Evolutionary conservation across 2,797 vertebrate genomes (phyloP).

Genomic region (Etheostoma nigrum): DNA sequence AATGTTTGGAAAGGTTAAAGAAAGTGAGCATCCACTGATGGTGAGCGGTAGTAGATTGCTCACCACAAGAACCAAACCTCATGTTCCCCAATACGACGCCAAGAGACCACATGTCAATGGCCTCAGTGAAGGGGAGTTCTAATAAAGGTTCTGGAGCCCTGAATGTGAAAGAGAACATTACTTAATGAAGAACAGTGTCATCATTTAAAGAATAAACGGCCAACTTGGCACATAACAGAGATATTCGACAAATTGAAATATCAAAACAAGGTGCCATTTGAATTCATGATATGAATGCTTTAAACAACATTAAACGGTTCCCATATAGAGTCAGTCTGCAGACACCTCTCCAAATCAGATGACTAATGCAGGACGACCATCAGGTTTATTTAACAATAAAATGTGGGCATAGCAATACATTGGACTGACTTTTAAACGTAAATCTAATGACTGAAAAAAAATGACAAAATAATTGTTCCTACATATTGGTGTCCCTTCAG

Average conservation of each 20-base stretch:
- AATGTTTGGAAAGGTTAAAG: background rate
- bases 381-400: background rate
- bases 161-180: background rate
- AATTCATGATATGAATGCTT: background rate
- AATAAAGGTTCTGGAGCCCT: background rate
- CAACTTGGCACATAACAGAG: background rate
- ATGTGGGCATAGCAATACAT: background rate
- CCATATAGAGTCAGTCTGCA: background rate
- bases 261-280: background rate
- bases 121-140: background rate
- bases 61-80: background rate
- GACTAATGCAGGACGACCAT: background rate
- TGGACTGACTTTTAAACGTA: background rate
- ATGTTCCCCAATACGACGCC: background rate
- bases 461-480: too few species aligned
- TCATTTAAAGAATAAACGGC: background rate
- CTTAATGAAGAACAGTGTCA: background rate
- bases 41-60: background rate
- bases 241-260: background rate
- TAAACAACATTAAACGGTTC: background rate
- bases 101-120: background rate
- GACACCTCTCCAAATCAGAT: background rate
- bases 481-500: background rate
- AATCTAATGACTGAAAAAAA: background rate
- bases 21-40: background rate